Evolutionary conservation across 2,797 vertebrate genomes (phyloP).

Genomic region (Poecile montanus): DNA sequence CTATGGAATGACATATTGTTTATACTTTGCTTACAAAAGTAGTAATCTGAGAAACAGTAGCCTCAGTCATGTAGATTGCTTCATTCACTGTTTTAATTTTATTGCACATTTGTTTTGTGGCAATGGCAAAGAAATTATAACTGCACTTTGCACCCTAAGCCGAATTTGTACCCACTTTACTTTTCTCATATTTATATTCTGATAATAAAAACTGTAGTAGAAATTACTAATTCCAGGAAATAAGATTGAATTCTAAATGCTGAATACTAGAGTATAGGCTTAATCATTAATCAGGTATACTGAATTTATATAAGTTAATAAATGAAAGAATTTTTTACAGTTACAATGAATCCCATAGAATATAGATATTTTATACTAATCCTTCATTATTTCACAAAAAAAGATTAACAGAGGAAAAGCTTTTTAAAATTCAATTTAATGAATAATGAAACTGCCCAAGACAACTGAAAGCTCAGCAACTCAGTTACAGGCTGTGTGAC

Average conservation of each 20-base stretch:
- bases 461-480: conserved; percentile 45
- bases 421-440: conserved; percentile 24
- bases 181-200: background rate
- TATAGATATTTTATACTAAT: background rate
- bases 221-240: conserved; percentile 10
- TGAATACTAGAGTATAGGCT: background rate
- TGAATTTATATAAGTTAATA: background rate
- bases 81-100: background rate
- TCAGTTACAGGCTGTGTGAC: background rate
- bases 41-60: background rate
- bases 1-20: background rate
- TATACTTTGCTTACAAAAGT: background rate
- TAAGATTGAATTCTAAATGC: background rate
- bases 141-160: background rate
- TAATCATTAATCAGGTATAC: background rate
- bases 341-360: background rate
- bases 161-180: background rate
- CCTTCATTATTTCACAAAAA: conserved; percentile 24
- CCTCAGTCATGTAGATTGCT: background rate
- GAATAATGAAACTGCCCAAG: conserved; percentile 42
- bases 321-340: background rate
- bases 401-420: conserved; percentile 23
- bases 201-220: background rate
- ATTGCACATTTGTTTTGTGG: background rate
- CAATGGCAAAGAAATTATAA: background rate